These are phyloP conservation scores for Heliothis subflexa DNA, from an alignment of 1,140 invertebrate species.

Conservation along the genomic window DNA sequence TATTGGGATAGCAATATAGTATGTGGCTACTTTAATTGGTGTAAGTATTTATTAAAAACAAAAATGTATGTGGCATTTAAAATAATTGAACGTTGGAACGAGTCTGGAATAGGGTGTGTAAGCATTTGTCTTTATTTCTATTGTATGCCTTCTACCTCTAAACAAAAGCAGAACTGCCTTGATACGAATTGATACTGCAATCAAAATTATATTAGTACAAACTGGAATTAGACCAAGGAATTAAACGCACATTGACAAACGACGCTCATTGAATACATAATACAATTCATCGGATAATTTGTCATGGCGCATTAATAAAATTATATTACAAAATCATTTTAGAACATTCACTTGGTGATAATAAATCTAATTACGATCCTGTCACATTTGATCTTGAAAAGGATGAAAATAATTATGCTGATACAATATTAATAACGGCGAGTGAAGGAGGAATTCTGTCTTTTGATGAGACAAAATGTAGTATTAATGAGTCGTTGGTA, in stretches of 20 bases:
- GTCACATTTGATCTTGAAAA: constrained; percentile 60
- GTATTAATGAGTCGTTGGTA: constrained; percentile 77
- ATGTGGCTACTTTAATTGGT: too few relatives aligned
- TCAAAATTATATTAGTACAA: constrained; percentile 19
- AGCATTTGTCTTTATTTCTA: constrained; percentile 1
- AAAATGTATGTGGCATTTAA: too few relatives aligned
- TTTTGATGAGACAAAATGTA: constrained; percentile 75
- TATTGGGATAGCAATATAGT: too few relatives aligned
- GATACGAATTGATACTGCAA: constrained; percentile 7
- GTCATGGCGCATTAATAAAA: constrained; percentile 47
- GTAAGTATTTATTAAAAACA: too few relatives aligned
- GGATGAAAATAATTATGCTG: constrained; percentile 72
- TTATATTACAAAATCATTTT: constrained; percentile 49
- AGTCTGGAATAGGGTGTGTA: background rate
- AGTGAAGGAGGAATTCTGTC: constrained; percentile 73
- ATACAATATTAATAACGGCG: constrained; percentile 79
- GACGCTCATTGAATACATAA: constrained; percentile 33
- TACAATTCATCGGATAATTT: constrained; percentile 29
- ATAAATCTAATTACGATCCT: constrained; percentile 59
- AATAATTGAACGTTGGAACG: too few relatives aligned
- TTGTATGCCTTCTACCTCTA: constrained; percentile 1
- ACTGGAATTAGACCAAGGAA: background rate
- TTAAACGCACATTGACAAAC: constrained; percentile 14
- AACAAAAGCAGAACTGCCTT: constrained; percentile 1
- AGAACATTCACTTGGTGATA: constrained; percentile 50